A percentile compares a stretch with the other conserved stretches of the same genome.
Evolutionary conservation across 2,797 vertebrate species (phyloP).

Genomic region (Helarctos malayanus): DNA sequence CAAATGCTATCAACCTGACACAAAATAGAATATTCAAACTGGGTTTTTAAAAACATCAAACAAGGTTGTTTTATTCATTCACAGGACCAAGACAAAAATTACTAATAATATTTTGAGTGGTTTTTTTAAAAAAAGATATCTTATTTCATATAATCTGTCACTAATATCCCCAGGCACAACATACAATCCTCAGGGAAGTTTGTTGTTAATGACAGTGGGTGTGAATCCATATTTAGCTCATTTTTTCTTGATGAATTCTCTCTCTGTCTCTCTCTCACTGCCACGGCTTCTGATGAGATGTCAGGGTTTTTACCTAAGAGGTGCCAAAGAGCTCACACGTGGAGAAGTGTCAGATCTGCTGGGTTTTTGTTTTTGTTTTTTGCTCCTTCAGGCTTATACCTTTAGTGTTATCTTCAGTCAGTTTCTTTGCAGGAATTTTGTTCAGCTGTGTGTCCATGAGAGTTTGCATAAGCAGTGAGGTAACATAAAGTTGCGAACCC

Average conservation of each 20-base stretch:
- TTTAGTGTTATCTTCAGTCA: not conserved
- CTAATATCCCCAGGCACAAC: not conserved
- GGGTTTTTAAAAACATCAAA: not conserved
- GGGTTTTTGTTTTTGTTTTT: not conserved
- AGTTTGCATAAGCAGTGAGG: accelerated
- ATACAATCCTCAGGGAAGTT: not conserved
- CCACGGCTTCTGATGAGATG: not conserved
- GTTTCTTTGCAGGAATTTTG: not conserved
- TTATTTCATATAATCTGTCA: not conserved
- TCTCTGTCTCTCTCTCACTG: not conserved
- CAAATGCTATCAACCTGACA: not conserved
- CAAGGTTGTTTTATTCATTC: not conserved
- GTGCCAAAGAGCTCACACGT: not conserved
- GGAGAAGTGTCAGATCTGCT: not conserved
- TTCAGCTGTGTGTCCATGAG: not conserved
- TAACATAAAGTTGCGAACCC: not conserved
- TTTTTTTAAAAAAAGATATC: not conserved
- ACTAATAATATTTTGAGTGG: not conserved
- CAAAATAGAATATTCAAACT: not conserved
- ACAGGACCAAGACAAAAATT: not conserved
- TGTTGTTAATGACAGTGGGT: not conserved
- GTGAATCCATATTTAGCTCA: not conserved
- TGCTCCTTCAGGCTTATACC: not conserved
- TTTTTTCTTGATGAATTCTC: not conserved
- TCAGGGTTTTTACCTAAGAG: not conserved